Evolutionary conservation across 2,888 invertebrate genomes (phyloP), one percentile per base, ranked within the genome.

Genomic region (Arge pagana): DNA sequence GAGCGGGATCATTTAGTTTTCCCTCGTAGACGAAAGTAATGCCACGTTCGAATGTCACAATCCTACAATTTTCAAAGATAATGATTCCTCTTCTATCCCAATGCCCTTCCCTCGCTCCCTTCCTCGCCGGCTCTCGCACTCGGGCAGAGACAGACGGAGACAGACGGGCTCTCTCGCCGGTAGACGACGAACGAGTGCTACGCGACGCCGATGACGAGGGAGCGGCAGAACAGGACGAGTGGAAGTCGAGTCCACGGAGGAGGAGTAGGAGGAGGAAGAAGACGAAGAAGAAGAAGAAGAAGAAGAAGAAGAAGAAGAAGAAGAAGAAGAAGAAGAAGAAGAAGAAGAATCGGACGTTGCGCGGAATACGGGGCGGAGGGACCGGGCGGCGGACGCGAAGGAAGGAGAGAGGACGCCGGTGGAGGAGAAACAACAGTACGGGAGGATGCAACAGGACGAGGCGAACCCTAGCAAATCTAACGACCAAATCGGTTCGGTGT

Each of bases 401-500:
- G 15, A 33, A 33, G 15, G 6, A 15, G 11, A 33, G 33, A 33
- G 15, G 33, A 10, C 7, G 8, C 11, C 11, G 13, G 33, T 11
- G 15, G 45, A 10, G 5, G n/a, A 35, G 23, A 33, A 45, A 33
- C 15, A 33, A 23, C 33, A 33, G 45, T 45, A n/a, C 23, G 33
- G 24, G 45, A 45, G 19, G 19, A 37, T 35, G 23, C 45, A 21
- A 45, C 45, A 45, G 23, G n/a, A 28, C 42, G 28, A 11, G 45
- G 23, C 45, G 33, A 23, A 45, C 33, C 33, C 45, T 45, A 45
- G 59, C 58, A 52, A 53, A 53, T 52, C 66, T 67, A 66, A 65
- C 67, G 65, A 63, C 65, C 64, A 61, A 70, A 70, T 68, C 70
- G 67, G 61, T 53, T 36, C 65, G 58, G 58, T 63, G 65, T 67